Conservation (phyloP, 2,888 invertebrate genomes). For the Heptascelio sp. region DNA sequence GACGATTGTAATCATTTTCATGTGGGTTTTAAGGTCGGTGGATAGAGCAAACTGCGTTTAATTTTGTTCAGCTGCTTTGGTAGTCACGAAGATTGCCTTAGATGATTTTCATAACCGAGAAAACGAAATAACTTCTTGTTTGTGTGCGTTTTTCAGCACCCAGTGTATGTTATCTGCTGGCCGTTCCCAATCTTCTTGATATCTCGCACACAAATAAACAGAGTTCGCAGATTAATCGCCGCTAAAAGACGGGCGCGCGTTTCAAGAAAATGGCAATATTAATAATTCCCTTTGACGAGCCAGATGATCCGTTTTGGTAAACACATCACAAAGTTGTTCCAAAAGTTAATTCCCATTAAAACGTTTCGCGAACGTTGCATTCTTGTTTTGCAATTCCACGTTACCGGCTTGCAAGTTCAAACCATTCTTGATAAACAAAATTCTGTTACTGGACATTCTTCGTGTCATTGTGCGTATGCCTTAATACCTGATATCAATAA, state of each 20-base stretch:
- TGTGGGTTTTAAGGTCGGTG: too few species aligned
- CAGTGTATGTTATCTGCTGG: slow-evolving; percentile 82
- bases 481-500: slow-evolving; percentile 28
- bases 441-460: too few species aligned
- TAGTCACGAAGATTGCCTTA: background rate
- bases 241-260: slow-evolving; percentile 57
- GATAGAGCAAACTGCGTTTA: too few species aligned
- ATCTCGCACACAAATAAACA: slow-evolving; percentile 80
- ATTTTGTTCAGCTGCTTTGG: too few species aligned
- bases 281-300: slow-evolving; percentile 65
- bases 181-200: slow-evolving; percentile 82
- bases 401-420: background rate
- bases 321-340: slow-evolving; percentile 33
- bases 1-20: background rate
- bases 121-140: slow-evolving; percentile 49
- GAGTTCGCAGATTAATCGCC: slow-evolving; percentile 78
- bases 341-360: slow-evolving; percentile 42
- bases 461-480: too few species aligned
- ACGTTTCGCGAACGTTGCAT: background rate
- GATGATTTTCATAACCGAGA: background rate
- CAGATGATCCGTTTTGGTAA: slow-evolving; percentile 59
- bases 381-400: too few species aligned
- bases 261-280: slow-evolving; percentile 77
- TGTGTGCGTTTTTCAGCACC: slow-evolving; percentile 80
- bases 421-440: too few species aligned